A percentile compares a stretch with the other conserved stretches of the same genome.
Conservation (phyloP, 2,113 vertebrate species). For the Oenanthe oenanthe region DNA sequence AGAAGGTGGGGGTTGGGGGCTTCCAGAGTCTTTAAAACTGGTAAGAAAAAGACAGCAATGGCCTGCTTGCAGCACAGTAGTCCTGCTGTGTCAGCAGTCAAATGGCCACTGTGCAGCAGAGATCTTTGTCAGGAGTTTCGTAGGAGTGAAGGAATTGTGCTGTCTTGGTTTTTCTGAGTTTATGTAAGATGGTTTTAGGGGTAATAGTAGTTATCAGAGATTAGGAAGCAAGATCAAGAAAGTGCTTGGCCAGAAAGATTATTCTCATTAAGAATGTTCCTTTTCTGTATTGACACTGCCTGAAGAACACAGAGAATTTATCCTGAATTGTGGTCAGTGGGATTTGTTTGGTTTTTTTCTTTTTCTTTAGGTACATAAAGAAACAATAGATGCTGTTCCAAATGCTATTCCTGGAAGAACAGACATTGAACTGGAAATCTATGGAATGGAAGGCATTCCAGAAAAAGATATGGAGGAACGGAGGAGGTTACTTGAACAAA, state of each 20-base stretch:
- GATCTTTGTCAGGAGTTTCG: not conserved
- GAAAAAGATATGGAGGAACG: slow-evolving; percentile 99
- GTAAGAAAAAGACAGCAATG: not conserved
- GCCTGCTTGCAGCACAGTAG: not conserved
- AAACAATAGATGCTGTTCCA: slow-evolving; percentile 97
- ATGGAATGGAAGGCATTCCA: slow-evolving; percentile 99
- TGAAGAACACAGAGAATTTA: not conserved
- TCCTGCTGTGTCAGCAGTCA: not conserved
- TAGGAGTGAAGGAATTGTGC: not conserved
- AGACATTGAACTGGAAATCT: slow-evolving; percentile 98
- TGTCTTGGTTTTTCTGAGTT: not conserved
- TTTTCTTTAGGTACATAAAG: slow-evolving; percentile 91
- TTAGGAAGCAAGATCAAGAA: not conserved
- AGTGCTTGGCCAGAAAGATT: not conserved
- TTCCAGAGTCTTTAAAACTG: not conserved
- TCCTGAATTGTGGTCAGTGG: not conserved
- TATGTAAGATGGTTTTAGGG: not conserved
- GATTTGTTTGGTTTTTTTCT: no score
- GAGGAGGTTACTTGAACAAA: slow-evolving; percentile 92
- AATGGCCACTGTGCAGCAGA: not conserved
- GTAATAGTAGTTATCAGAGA: not conserved
- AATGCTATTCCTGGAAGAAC: slow-evolving; percentile 98
- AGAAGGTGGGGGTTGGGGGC: rapidly evolving
- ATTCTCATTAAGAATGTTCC: not conserved
- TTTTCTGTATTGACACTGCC: not conserved